Conservation (phyloP, 2,888 invertebrate species). For the Galeruca laticollis region DNA sequence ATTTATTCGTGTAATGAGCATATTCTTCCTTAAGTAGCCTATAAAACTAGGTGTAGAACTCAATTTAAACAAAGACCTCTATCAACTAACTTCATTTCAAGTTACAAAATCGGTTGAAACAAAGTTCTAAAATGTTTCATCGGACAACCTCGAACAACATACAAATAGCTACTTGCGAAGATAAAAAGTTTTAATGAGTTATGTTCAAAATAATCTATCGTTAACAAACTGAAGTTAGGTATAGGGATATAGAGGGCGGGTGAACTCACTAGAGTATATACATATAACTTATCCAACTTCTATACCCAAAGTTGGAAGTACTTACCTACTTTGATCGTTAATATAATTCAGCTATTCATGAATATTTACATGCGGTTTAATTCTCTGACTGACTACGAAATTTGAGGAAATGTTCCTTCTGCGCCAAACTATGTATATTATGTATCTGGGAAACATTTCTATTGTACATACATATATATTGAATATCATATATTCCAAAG, state of each 20-base stretch:
- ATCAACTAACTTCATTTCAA: neutral
- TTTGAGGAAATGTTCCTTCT: constrained; percentile 16
- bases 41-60: constrained; percentile 38
- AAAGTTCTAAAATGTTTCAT: constrained; percentile 1
- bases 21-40: constrained; percentile 49
- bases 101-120: neutral
- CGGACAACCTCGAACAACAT: constrained; percentile 2
- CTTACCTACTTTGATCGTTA: constrained; percentile 31
- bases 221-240: constrained; percentile 16
- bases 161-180: constrained; percentile 4
- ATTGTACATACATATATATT: neutral
- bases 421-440: constrained; percentile 1
- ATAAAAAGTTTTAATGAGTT: constrained; percentile 31
- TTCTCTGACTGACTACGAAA: constrained; percentile 19
- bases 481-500: neutral
- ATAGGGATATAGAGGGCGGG: neutral
- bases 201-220: constrained; percentile 22
- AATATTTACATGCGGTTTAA: constrained; percentile 27
- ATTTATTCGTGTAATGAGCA: no score
- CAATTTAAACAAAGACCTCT: neutral
- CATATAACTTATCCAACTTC: constrained; percentile 19
- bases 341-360: constrained; percentile 34
- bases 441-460: neutral
- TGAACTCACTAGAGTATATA: constrained; percentile 14
- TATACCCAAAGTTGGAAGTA: constrained; percentile 28